These are phyloP conservation scores for Leptinotarsa rubiginosa DNA, from an alignment of 2,888 invertebrate genomes.

Conservation along the genomic window DNA sequence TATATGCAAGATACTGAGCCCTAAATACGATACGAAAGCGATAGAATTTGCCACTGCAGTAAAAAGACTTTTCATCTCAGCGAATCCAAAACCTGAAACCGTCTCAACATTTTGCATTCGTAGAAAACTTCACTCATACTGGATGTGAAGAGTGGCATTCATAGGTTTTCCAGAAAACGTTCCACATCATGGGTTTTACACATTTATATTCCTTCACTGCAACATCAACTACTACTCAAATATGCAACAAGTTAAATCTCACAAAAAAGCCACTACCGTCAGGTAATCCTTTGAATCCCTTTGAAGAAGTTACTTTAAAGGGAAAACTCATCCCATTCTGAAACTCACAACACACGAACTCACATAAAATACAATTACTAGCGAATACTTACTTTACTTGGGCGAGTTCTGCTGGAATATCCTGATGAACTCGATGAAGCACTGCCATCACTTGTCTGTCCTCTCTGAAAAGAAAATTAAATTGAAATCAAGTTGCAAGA, in stretches of 20 bases:
- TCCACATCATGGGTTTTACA: too few species aligned
- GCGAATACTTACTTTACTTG: conserved; percentile 70
- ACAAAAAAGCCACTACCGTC: neutral
- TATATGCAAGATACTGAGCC: too few species aligned
- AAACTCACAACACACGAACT: conserved; percentile 14
- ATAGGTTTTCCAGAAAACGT: too few species aligned
- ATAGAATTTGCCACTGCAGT: too few species aligned
- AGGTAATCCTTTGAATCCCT: conserved; percentile 9
- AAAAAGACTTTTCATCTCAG: too few species aligned
- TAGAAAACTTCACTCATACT: too few species aligned
- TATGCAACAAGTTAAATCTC: neutral
- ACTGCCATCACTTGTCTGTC: conserved; percentile 69
- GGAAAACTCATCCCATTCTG: neutral
- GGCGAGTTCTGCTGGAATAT: conserved; percentile 67
- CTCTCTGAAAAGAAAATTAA: conserved; percentile 62
- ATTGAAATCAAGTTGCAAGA: conserved; percentile 7
- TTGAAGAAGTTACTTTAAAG: conserved; percentile 12
- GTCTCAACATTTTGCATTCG: too few species aligned
- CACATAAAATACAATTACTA: conserved; percentile 8
- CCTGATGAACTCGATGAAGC: conserved; percentile 53
- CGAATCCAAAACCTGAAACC: too few species aligned
- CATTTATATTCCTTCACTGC: too few species aligned
- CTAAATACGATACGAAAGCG: too few species aligned
- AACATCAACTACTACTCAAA: neutral
- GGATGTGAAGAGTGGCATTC: too few species aligned